Conservation (phyloP, 2,797 vertebrate species). For the Dermochelys coriacea region DNA sequence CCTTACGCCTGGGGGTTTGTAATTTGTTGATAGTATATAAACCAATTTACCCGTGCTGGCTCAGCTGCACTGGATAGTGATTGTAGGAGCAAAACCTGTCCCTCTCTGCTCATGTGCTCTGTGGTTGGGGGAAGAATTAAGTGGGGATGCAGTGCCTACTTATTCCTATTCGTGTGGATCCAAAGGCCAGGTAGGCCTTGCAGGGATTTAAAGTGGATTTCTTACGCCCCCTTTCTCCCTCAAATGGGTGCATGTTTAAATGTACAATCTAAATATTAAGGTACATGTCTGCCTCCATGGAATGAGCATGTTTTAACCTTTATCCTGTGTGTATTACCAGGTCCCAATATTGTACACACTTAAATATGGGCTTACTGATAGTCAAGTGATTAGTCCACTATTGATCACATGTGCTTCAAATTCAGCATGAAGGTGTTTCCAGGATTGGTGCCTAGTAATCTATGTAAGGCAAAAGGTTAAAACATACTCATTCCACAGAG, state of each 20-base stretch:
- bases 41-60: background rate
- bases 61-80: background rate
- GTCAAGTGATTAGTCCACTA: background rate
- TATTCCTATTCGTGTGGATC: background rate
- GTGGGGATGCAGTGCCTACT: background rate
- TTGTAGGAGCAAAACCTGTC: background rate
- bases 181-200: background rate
- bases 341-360: background rate
- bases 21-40: background rate
- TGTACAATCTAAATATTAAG: background rate
- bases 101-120: background rate
- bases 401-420: background rate
- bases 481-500: background rate
- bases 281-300: background rate
- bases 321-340: background rate
- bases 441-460: background rate
- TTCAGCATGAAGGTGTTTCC: background rate
- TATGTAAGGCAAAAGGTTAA: slow-evolving; percentile 1
- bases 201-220: background rate
- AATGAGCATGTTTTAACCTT: background rate
- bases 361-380: background rate
- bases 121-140: background rate
- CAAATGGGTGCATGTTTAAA: background rate
- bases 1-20: background rate
- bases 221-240: background rate